These are phyloP conservation scores for Micronisus gabar DNA, from an alignment of 2,113 vertebrate genomes.

Conservation along the genomic window DNA sequence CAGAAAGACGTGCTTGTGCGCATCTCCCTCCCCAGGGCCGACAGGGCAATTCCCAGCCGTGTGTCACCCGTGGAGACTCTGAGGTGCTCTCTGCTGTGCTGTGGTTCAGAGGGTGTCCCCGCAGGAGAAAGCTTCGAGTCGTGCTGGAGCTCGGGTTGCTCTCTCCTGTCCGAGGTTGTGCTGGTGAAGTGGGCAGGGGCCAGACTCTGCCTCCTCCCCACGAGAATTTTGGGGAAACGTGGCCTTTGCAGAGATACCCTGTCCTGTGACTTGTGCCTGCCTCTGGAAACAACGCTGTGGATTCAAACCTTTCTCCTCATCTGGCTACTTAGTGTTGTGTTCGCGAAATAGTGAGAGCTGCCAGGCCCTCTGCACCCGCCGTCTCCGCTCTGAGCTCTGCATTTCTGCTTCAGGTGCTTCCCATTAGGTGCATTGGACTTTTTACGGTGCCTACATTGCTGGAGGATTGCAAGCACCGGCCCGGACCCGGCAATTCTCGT, in stretches of 20 bases:
- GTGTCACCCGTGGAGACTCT: fast-evolving
- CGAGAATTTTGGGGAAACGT: fast-evolving
- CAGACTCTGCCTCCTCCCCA: not conserved
- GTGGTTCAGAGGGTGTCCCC: not conserved
- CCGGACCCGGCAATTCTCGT: not conserved
- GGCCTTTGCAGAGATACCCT: fast-evolving
- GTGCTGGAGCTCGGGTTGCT: not conserved
- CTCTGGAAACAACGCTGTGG: not conserved
- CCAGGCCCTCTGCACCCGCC: fast-evolving
- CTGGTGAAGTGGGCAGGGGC: not conserved
- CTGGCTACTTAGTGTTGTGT: not conserved
- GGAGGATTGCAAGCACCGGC: not conserved
- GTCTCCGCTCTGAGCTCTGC: not conserved
- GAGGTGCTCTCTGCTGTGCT: not conserved
- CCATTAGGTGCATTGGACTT: fast-evolving
- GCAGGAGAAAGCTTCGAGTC: not conserved
- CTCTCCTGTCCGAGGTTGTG: not conserved
- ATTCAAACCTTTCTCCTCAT: not conserved
- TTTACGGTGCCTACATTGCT: not conserved
- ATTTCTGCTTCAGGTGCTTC: not conserved
- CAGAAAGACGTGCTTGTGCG: fast-evolving
- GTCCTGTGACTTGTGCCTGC: not conserved
- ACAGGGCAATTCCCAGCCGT: fast-evolving
- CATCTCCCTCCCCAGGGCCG: not conserved
- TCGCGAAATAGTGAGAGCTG: not conserved